Evolutionary conservation across 2,797 vertebrate genomes (phyloP), one percentile per base, ranked within the genome.

Genomic region (Falco rusticolus): DNA sequence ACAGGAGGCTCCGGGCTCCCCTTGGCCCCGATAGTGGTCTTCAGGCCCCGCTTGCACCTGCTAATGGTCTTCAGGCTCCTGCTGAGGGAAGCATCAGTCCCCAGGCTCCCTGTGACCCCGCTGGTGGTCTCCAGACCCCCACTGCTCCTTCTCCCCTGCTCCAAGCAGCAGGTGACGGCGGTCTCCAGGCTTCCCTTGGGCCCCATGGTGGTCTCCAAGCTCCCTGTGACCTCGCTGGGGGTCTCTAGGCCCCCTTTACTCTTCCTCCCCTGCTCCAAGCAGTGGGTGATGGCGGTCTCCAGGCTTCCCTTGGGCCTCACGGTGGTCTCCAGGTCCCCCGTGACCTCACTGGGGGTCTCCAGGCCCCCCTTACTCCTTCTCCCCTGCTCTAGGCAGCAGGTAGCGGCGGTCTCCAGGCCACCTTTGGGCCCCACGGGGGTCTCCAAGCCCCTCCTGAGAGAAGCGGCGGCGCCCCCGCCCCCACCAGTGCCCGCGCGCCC

Each of bases 71-170:
- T 66, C 53, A 24, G 28, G 34, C 71, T 60, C 15, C 59, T 45
- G 3, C 5, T 28, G 1, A 43, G 5, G 28, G 8, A 29, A 11
- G 31, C 24, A 3, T 64, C 50, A 0, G 17, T 8, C 45, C 59
- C 68, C 22, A 3, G 1, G 5, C 45, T 16, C 4, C 29, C 47
- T 37, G 16, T 11, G 11, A 3, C 25, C 31, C 14, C 51, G 60
- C 45, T 9, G 53, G 10, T 24, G 5, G 1, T 47, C 33, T 63
- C 50, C 15, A 4, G 10, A 31, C 64, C 18, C 4, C 6, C 33
- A 3, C 13, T 48, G 63, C 71, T 63, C 48, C 71, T 69, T 0
- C 76, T 65, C 1, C 85, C 85, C 1, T 72, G 85, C 85, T 88
- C 51, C 68, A 80, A 33, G 85, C 85, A 88, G 59, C 59, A 60